phyloP scores from a whole-genome alignment of 2,888 invertebrate species.

The Argyra leucocephala region DNA sequence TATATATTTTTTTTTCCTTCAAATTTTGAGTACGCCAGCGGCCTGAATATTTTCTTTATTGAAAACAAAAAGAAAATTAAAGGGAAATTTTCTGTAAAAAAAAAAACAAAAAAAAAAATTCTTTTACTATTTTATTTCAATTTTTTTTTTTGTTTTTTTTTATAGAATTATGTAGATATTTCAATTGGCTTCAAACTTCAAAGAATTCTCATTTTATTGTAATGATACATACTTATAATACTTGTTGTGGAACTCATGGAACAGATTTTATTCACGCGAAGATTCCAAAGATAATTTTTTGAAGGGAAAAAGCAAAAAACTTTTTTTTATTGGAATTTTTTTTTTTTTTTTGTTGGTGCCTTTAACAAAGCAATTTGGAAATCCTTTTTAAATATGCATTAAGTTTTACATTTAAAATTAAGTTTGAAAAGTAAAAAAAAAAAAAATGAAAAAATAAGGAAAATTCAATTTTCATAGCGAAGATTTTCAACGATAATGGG shows the following conservation, averaged over 20 bases:
- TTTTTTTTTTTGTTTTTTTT: neutral
- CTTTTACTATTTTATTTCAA: neutral
- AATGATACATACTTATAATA: too few relatives aligned
- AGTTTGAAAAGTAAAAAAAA: neutral
- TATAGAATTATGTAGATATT: neutral
- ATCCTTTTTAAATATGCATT: neutral
- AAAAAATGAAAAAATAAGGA: neutral
- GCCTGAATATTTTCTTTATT: neutral
- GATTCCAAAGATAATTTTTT: neutral
- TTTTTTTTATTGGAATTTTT: slow-evolving; percentile 3
- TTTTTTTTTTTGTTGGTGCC: neutral
- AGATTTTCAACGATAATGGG: too few relatives aligned
- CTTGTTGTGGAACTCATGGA: too few relatives aligned
- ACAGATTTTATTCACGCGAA: neutral
- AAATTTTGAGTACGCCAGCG: neutral
- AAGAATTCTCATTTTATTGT: neutral
- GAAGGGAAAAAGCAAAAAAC: neutral
- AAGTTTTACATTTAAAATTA: neutral
- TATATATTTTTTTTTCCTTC: neutral
- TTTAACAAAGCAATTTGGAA: neutral
- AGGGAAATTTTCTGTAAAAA: neutral
- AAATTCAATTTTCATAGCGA: too few relatives aligned
- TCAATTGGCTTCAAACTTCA: slow-evolving; percentile 3
- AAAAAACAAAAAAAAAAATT: neutral
- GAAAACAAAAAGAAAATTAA: neutral